phyloP scores from a whole-genome alignment of 2,113 vertebrate species.

The Tretioscincus oriximinensis region DNA sequence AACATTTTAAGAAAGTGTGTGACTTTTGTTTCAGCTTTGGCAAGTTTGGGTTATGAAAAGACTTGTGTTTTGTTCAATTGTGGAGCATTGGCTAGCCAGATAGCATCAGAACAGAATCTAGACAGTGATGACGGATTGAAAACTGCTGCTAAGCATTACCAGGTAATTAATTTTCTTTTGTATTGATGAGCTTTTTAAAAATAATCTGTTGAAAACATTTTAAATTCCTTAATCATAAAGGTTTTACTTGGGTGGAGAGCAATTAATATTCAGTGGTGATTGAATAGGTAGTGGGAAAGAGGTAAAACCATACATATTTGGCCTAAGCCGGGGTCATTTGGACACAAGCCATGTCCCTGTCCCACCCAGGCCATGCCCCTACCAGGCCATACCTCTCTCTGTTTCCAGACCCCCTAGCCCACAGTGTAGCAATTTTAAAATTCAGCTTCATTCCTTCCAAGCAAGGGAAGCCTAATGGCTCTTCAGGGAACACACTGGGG shows the following conservation, averaged over 20 bases:
- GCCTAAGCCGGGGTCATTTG: too few relatives aligned
- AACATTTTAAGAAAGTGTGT: neutral
- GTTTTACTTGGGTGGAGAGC: neutral
- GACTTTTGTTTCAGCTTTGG: constrained; percentile 79
- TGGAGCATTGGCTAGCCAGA: constrained; percentile 94
- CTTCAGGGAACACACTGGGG: too few relatives aligned
- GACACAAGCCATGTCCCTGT: too few relatives aligned
- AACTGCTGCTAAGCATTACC: constrained; percentile 92
- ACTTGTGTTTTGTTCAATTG: constrained; percentile 96
- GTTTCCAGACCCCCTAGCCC: too few relatives aligned
- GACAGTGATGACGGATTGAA: constrained; percentile 96
- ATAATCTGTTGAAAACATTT: neutral
- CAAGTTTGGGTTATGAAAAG: constrained; percentile 96
- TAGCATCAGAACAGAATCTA: constrained; percentile 95
- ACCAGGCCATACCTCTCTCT: too few relatives aligned
- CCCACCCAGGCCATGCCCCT: too few relatives aligned
- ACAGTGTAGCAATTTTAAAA: too few relatives aligned
- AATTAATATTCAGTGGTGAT: neutral
- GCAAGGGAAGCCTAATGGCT: too few relatives aligned
- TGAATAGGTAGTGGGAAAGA: neutral
- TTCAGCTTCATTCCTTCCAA: too few relatives aligned
- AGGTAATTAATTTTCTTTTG: constrained; percentile 72
- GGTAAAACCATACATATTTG: neutral
- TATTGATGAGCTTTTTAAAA: neutral
- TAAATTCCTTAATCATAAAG: neutral